phyloP scores from a whole-genome alignment of 2,113 vertebrate species.

The Bujurquina vittata region DNA sequence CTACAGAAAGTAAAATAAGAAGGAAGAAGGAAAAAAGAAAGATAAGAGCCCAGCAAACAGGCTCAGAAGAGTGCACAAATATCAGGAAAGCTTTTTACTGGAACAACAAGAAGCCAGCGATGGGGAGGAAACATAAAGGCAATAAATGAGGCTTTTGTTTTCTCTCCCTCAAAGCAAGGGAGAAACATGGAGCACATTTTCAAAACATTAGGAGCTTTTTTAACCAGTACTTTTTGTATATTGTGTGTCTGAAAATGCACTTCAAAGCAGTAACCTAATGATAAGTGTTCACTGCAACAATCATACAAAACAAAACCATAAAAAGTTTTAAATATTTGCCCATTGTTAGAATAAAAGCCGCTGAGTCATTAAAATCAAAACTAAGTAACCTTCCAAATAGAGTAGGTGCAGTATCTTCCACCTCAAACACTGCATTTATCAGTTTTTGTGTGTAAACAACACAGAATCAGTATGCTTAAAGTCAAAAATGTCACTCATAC shows the following conservation, averaged over 20 bases:
- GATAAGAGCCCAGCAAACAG: not conserved
- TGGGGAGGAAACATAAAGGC: not conserved
- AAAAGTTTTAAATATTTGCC: not conserved
- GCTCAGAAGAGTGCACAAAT: not conserved
- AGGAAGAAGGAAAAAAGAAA: not conserved
- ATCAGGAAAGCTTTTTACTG: not conserved
- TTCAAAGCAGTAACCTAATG: not conserved
- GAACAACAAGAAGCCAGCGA: not conserved
- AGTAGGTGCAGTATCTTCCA: not conserved
- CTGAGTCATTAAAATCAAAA: not conserved
- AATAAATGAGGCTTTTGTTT: not conserved
- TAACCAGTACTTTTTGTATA: not conserved
- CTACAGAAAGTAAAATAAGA: not conserved
- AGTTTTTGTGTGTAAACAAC: not conserved
- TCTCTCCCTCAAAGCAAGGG: not conserved
- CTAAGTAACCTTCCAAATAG: not conserved
- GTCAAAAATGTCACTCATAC: not conserved
- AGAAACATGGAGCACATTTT: not conserved
- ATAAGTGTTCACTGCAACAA: not conserved
- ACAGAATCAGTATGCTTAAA: not conserved
- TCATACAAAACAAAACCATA: not conserved
- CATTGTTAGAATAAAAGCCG: not conserved
- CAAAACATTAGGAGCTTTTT: not conserved
- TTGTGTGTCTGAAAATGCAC: not conserved
- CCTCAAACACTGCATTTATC: not conserved